Base-by-base conservation (phyloP, 2,888 invertebrate species). In the Hydraecia micacea region DNA sequence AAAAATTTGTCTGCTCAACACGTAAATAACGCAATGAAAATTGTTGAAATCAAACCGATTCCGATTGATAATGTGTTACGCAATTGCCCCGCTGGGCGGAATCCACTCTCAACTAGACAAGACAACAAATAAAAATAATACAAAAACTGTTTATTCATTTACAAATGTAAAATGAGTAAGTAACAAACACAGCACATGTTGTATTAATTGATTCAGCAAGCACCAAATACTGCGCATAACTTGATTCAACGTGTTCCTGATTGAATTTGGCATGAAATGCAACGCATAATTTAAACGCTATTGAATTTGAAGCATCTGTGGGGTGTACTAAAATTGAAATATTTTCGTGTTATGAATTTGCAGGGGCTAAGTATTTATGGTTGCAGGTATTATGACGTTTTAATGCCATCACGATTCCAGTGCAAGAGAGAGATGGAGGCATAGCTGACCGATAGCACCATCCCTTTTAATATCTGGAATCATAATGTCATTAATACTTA, bases 191-290 rank as follows among this genome's bases (percentile, higher is more conserved):
- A 72, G 36, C 76, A 75, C 60, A 65, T 67, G 73, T 28, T 71
- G 73, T 28, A 60, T 58, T 73, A 77, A 77, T 73, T 72, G 72
- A 80, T 67, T 32, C 58, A 63, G 58, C 60, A 39, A 70, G 32
- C 84, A 67, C 55, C 70, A 70, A 65, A 71, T 67, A 75, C 62
- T 63, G 70, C 46, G 62, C 58, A 63, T 80, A 52, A 73, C 58
- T 52, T 36, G 66, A 68, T 66, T 36, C 71, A 62, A 75, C 52
- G 28, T 66, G 39, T 62, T 72, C 81, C 73, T 58, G 42, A 63
- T 77, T 32, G 62, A 84, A 81, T 81, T 77, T 70, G 60, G 81
- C 77, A 77, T 77, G 74, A 69, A 74, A 74, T 63, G 55, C 49
- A 77, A 65, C 25, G 62, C 18, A 63, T 52, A 36, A 77, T 72